Evolutionary conservation across 30 jellyfish, hydroid and myxozoan genomes (phyloP).

Genomic region (Turritopsis rubra): DNA sequence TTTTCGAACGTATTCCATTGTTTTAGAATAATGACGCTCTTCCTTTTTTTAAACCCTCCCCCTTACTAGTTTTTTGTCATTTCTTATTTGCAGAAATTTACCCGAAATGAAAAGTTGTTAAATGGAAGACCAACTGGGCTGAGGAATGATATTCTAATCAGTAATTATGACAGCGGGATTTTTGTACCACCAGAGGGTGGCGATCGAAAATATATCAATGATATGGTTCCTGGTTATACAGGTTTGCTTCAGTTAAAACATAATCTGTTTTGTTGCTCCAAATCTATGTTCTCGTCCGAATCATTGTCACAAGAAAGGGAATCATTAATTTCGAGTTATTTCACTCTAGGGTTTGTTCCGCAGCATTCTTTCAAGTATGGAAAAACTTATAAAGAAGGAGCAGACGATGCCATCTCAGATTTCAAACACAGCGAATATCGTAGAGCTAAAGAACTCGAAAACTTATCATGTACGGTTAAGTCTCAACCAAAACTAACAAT

Average conservation of each 20-base stretch:
- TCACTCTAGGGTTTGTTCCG: constrained; percentile 76
- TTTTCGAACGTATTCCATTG: constrained; percentile 13
- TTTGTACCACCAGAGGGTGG: constrained; percentile 65
- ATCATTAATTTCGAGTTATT: neutral
- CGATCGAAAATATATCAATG: constrained; percentile 64
- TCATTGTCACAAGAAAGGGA: neutral
- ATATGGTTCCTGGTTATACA: constrained; percentile 95
- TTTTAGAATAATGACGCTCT: neutral
- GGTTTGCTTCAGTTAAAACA: constrained; percentile 30
- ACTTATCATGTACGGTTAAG: constrained; percentile 38
- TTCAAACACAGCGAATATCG: constrained; percentile 37
- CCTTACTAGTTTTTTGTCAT: neutral
- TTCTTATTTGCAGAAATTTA: constrained; percentile 26
- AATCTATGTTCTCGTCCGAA: neutral
- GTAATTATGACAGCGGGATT: constrained; percentile 8
- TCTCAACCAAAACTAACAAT: constrained; percentile 40
- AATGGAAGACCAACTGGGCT: neutral
- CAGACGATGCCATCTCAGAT: constrained; percentile 74
- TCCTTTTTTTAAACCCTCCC: neutral
- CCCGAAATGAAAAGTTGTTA: constrained; percentile 49
- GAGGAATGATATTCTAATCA: neutral
- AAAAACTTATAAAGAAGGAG: constrained; percentile 68
- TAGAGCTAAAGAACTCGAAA: constrained; percentile 28
- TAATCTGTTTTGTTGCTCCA: neutral
- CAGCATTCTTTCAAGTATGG: constrained; percentile 74